Evolutionary conservation across 2,888 invertebrate species (phyloP), one percentile per base, ranked within the genome.

Genomic region (Zaprionus obscuricornis): DNA sequence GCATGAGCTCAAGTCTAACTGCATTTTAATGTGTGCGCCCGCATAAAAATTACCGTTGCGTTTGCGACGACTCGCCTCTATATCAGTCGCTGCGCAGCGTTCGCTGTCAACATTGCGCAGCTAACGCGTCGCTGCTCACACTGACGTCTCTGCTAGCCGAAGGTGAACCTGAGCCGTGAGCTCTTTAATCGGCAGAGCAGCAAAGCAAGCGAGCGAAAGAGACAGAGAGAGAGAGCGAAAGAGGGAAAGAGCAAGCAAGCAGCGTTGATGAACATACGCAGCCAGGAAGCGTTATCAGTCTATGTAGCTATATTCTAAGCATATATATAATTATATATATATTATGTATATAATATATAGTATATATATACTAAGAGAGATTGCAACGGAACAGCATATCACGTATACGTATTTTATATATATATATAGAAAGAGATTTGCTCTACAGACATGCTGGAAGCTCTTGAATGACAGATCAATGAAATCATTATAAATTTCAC

Each of bases 381-480:
- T 20, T 29, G 31, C 37, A 37, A 36, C 46, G 34, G 14, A 26
- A 42, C 0, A 42, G 16, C n/a, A 18, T 7, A 45, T 10, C 11
- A n/a, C 18, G 17, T 16, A 26, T 18, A 33, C 22, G 22, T 24
- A 36, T 26, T 13, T 29, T 37, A 20, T 24, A 31, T 13, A 18
- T 6, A 26, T 18, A 42, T 40, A 20, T 27, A 31, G 20, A 20
- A 37, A 55, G 29, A 10, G 36, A 22, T 27, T 29, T 10, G 43
- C 57, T 29, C 45, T 66, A 72, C 67, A 75, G 81, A 70, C 79
- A 66, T 57, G 59, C 71, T 81, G 85, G 78, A 74, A 85, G 85
- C 79, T 82, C 68, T 63, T 74, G 60, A 86, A 83, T 78, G 81
- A 82, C 81, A 86, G 87, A 81, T 86, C 87, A 81, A 81, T 81